A percentile compares a stretch with the other conserved stretches of the same genome.
phyloP scores from a whole-genome alignment of 2,113 vertebrate species.

The Hippoglossus stenolepis region DNA sequence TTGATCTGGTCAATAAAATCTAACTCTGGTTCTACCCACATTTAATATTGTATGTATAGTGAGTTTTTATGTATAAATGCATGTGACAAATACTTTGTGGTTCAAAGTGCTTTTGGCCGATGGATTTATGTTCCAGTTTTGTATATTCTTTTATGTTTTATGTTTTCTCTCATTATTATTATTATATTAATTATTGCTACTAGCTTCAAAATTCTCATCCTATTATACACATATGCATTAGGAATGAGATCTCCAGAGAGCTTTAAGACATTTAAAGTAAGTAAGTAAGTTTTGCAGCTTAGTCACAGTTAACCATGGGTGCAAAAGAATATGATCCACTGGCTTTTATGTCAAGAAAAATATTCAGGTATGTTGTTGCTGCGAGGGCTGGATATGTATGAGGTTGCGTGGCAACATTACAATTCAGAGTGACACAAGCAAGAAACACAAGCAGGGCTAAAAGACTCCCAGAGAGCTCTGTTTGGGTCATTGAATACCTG shows the following conservation, averaged over 20 bases:
- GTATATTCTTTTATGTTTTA: too few species aligned
- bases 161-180: too few species aligned
- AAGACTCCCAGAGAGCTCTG: constrained; percentile 58
- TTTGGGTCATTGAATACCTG: constrained; percentile 72
- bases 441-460: constrained; percentile 63
- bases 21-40: not conserved
- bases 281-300: constrained; percentile 16
- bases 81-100: too few species aligned
- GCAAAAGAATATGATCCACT: constrained; percentile 40
- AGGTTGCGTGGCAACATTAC: constrained; percentile 64
- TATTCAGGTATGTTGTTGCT: constrained; percentile 56
- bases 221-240: too few species aligned
- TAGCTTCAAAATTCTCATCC: too few species aligned
- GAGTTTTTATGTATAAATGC: too few species aligned
- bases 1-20: constrained; percentile 2
- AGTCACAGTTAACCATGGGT: constrained; percentile 22
- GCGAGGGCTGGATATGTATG: constrained; percentile 29
- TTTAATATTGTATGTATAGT: too few species aligned
- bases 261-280: not conserved
- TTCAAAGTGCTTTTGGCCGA: too few species aligned
- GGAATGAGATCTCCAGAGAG: not conserved
- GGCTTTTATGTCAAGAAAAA: constrained; percentile 48
- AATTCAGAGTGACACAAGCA: constrained; percentile 58
- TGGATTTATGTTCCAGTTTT: too few species aligned
- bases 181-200: too few species aligned